phyloP scores from a whole-genome alignment of 2,888 invertebrate species.

The Mimachlamys varia region DNA sequence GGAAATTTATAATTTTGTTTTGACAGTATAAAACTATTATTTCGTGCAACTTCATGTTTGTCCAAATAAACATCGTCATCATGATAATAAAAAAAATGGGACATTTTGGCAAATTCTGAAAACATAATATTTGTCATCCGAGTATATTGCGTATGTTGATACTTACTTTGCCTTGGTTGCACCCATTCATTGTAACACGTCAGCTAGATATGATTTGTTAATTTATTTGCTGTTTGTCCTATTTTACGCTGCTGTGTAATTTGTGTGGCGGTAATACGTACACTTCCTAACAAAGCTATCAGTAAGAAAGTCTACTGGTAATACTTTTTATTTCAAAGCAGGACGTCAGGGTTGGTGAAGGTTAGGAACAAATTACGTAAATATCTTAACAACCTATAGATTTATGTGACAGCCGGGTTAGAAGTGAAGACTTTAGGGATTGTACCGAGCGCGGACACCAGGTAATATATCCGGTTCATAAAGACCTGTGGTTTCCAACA shows the following conservation, averaged over 20 bases:
- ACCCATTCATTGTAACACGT: not conserved
- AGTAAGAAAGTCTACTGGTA: not conserved
- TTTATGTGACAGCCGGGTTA: slow-evolving; percentile 13
- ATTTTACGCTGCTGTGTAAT: not conserved
- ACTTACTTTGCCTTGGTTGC: not conserved
- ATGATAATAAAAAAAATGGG: no score
- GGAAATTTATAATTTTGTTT: no score
- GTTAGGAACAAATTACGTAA: not conserved
- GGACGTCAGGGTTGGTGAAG: not conserved
- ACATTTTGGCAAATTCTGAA: not conserved
- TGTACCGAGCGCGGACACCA: not conserved
- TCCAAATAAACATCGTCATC: no score
- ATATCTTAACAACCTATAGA: not conserved
- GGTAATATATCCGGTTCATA: not conserved
- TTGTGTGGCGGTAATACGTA: not conserved
- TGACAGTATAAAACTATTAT: no score
- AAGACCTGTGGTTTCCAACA: not conserved
- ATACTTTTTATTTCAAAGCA: not conserved
- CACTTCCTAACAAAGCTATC: not conserved
- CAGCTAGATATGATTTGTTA: not conserved
- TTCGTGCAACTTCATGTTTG: no score
- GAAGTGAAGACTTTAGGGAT: not conserved
- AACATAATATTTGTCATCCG: not conserved
- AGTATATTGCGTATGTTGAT: not conserved
- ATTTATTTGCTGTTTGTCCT: slow-evolving; percentile 25